Base-by-base conservation (phyloP, 1,140 invertebrate species). In the Aphis craccivora region DNA sequence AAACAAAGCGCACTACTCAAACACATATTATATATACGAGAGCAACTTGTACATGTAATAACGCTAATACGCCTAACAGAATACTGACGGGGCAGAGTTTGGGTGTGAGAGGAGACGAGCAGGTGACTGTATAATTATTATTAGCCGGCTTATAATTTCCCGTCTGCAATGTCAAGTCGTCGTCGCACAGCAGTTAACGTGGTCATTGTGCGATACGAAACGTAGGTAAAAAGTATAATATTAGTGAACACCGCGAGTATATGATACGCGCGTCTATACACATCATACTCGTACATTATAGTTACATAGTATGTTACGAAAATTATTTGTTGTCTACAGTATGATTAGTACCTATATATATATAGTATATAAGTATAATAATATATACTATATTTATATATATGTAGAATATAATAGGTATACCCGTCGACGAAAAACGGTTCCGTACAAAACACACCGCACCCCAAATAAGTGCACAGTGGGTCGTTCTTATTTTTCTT, bases 71-170 rank as follows among this genome's bases (percentile, higher is more conserved):
- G 30, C 14, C 60, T 76, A 76, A 76, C 18, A 35, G 4, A 60
- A 35, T 76, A 18, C 60, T n/a, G 83, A 43, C 23, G 37, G 83
- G 37, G 83, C 84, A 30, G 23, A 2, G 11, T 87, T 87, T 37
- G 84, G 84, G 84, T 48, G 43, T 87, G 84, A 23, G 84, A 48
- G 3, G 43, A 87, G 43, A 1, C 25, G 60, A 30, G 84, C 84
- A 87, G 84, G 84, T 87, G 84, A 87, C 25, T 43, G 43, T 87
- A 84, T 87, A 84, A 84, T 87, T 87, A 87, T 87, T 87, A 87
- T 51, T 51, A 14, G 43, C 5, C 30, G 43, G 84, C 43, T 30
- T 30, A 87, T 45, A 48, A 87, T 87, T 87, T 87, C 84, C 84
- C 40, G 84, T 87, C 84, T n/a, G 60, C 14, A 7, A 87, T 87